Evolutionary conservation across 2,888 invertebrate genomes (phyloP).

Genomic region (Vandiemenella viatica): DNA sequence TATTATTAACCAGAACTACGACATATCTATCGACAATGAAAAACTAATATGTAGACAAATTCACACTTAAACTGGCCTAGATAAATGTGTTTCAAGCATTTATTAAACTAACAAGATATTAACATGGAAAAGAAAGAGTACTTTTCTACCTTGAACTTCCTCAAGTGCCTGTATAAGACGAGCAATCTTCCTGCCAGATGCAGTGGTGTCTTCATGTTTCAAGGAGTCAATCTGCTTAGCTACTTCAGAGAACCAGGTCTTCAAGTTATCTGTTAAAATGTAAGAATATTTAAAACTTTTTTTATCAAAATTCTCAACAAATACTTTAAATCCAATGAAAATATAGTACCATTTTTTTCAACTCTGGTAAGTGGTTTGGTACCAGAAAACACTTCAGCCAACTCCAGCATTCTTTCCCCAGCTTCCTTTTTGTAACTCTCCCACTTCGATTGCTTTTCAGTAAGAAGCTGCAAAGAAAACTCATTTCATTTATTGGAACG

Average conservation of each 20-base stretch:
- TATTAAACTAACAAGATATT: slow-evolving; percentile 1
- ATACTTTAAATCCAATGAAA: neutral
- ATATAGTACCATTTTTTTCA: slow-evolving; percentile 53
- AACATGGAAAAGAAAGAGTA: neutral
- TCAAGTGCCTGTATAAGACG: slow-evolving; percentile 87
- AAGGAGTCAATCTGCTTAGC: slow-evolving; percentile 67
- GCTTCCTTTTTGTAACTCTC: slow-evolving; percentile 58
- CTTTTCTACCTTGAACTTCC: slow-evolving; percentile 65
- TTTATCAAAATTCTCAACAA: slow-evolving; percentile 19
- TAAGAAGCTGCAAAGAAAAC: slow-evolving; percentile 35
- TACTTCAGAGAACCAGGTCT: slow-evolving; percentile 81
- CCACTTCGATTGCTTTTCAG: slow-evolving; percentile 64
- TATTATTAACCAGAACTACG: too few species aligned
- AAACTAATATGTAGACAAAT: too few species aligned
- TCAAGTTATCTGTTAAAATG: slow-evolving; percentile 46
- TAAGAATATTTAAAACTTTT: slow-evolving; percentile 3
- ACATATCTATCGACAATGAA: too few species aligned
- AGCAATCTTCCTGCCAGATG: slow-evolving; percentile 72
- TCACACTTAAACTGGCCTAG: too few species aligned
- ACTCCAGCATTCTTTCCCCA: slow-evolving; percentile 60
- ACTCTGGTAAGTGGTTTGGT: slow-evolving; percentile 73
- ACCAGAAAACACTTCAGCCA: slow-evolving; percentile 83
- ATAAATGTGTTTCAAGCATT: neutral
- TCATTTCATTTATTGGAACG: neutral
- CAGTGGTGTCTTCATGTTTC: slow-evolving; percentile 56